Base-by-base conservation (phyloP, 2,888 invertebrate species). In the Crematogaster levior region DNA sequence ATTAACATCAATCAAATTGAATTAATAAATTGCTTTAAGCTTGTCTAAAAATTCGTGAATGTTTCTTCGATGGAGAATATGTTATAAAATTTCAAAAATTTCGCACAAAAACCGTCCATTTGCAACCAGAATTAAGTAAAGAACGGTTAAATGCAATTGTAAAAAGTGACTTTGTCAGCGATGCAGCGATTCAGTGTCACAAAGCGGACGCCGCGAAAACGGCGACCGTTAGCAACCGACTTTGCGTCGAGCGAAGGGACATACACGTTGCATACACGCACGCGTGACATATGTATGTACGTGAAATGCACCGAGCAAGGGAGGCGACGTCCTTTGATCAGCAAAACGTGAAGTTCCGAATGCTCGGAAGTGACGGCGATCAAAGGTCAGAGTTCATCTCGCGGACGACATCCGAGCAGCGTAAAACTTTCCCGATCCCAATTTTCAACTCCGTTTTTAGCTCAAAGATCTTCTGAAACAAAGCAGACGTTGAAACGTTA, bases 281-380 rank as follows among this genome's bases (percentile, higher is more conserved):
- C 66, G 53, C 68, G 43, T 77, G 53, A 56, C 56, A 18, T 56
- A 68, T 51, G 21, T 43, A 79, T 63, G 18, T 68, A 66, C 56
- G 70, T 79, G 10, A 81, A 81, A 81, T 81, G 63, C 77, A 77
- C 53, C 34, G 43, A 21, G 51, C 46, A 27, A 60, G 53, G 60
- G 60, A 43, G 21, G 37, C 18, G 15, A 18, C 56, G 48, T 53
- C 65, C 86, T 87, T 87, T 87, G 87, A 87, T 84, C 87, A 85
- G 56, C 79, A 75, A 48, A 84, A 84, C 86, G 86, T 81, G 77
- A 88, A 88, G 80, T 79, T 84, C 80, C 79, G 75, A 75, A 86
- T 82, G 51, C 53, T 30, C 70, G 66, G 66, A 15, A 79, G 56
- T 21, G 46, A 27, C 60, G 75, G 53, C 81, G 51, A 83, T 83